Conservation (phyloP, 2,888 invertebrate species). For the Drosophila dives region DNA sequence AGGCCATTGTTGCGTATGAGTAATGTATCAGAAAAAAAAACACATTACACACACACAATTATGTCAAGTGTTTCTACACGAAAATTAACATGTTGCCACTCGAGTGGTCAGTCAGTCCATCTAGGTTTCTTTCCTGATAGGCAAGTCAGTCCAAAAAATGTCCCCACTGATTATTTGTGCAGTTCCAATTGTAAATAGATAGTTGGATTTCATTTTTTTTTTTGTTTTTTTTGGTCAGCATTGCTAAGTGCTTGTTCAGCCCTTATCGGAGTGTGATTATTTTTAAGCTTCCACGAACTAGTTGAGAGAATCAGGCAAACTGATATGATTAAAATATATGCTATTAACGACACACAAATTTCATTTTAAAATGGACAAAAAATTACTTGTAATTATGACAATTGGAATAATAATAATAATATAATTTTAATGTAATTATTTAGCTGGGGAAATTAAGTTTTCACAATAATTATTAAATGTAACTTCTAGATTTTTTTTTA, state of each 20-base stretch:
- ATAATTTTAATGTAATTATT: background rate
- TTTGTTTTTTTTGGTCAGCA: constrained; percentile 21
- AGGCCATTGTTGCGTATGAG: constrained; percentile 61
- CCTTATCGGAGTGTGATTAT: constrained; percentile 29
- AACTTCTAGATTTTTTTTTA: background rate
- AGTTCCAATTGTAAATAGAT: constrained; percentile 38
- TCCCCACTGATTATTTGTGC: constrained; percentile 24
- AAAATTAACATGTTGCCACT: constrained; percentile 76
- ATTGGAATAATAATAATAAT: background rate
- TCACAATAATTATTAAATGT: background rate
- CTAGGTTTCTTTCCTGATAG: constrained; percentile 28
- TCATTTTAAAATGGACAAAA: background rate
- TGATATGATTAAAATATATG: constrained; percentile 21
- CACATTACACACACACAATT: constrained; percentile 48
- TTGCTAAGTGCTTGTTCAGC: constrained; percentile 28
- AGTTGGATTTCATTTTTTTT: constrained; percentile 13
- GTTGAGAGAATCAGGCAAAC: constrained; percentile 19
- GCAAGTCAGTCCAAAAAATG: constrained; percentile 15
- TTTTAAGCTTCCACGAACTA: constrained; percentile 2
- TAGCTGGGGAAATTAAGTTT: background rate
- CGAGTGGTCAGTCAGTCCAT: constrained; percentile 26
- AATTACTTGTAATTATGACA: constrained; percentile 1
- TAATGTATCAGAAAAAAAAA: constrained; percentile 45
- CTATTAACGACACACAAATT: background rate
- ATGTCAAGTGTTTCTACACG: constrained; percentile 79